These are phyloP conservation scores for Euthynnus affinis DNA, from an alignment of 2,797 vertebrate genomes.

Conservation along the genomic window DNA sequence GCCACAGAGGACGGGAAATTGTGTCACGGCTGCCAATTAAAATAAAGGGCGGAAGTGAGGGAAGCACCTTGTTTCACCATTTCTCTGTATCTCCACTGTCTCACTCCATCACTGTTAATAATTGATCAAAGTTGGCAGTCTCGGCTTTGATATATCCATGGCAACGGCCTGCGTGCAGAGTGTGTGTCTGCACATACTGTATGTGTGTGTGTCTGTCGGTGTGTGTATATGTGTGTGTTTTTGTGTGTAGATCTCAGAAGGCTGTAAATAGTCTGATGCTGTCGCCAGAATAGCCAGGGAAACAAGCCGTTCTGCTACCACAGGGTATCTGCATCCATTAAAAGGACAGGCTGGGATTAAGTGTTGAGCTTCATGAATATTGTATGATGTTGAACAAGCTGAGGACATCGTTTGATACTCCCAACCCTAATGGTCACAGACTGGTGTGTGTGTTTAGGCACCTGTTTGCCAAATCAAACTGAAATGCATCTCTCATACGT, in stretches of 20 bases:
- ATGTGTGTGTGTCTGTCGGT: conserved; percentile 17
- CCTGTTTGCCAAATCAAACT: conserved; percentile 56
- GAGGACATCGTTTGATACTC: conserved; percentile 59
- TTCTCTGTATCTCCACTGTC: conserved; percentile 69
- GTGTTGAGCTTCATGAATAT: conserved; percentile 75
- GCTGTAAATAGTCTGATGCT: conserved; percentile 77
- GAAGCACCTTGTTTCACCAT: conserved; percentile 74
- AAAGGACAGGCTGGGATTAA: conserved; percentile 73
- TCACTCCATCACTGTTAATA: conserved; percentile 82
- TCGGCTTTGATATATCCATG: conserved; percentile 85
- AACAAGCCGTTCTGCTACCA: conserved; percentile 64
- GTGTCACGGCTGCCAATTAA: conserved; percentile 80
- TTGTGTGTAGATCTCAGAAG: conserved; percentile 59
- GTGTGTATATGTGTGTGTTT: conserved; percentile 10
- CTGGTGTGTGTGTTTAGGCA: conserved; percentile 21
- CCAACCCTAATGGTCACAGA: conserved; percentile 43
- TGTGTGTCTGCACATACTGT: conserved; percentile 28
- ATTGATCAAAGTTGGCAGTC: conserved; percentile 88
- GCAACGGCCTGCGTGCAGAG: conserved; percentile 73
- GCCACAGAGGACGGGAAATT: conserved; percentile 39
- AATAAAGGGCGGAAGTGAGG: conserved; percentile 67
- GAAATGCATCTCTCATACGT: conserved; percentile 10
- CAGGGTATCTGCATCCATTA: conserved; percentile 68
- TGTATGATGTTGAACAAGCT: conserved; percentile 74
- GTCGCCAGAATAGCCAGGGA: conserved; percentile 70